Conservation (phyloP, 2,797 vertebrate species). For the Fundulus diaphanus region DNA sequence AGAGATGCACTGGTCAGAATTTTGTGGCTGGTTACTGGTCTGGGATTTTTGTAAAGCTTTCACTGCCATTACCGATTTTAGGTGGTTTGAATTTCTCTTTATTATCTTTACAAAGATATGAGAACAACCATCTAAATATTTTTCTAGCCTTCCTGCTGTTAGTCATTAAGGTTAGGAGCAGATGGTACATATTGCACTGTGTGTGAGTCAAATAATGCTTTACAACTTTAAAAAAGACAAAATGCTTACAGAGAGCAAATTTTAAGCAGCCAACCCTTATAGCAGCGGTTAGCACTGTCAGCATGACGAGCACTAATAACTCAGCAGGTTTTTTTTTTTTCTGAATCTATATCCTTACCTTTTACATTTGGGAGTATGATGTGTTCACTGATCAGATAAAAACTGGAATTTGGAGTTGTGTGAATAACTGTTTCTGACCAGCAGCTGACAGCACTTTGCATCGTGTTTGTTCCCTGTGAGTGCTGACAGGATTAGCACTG, state of each 20-base stretch:
- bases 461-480: conserved; percentile 48
- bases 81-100: background rate
- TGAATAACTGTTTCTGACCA: background rate
- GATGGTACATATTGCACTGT: too few relatives aligned
- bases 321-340: too few relatives aligned
- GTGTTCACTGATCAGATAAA: background rate
- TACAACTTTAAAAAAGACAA: too few relatives aligned
- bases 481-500: conserved; percentile 28
- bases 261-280: too few relatives aligned
- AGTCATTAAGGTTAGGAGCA: background rate
- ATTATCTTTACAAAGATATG: background rate
- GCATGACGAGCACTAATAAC: too few relatives aligned
- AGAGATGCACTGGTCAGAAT: background rate
- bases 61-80: background rate
- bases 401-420: background rate
- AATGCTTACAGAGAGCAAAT: too few relatives aligned
- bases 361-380: background rate
- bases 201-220: too few relatives aligned
- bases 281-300: too few relatives aligned
- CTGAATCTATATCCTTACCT: background rate
- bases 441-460: background rate
- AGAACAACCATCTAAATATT: background rate
- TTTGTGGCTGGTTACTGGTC: too few relatives aligned
- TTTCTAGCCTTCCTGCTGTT: background rate
- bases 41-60: background rate